Conservation (phyloP, 2,113 vertebrate genomes). For the Gadus chalcogrammus region DNA sequence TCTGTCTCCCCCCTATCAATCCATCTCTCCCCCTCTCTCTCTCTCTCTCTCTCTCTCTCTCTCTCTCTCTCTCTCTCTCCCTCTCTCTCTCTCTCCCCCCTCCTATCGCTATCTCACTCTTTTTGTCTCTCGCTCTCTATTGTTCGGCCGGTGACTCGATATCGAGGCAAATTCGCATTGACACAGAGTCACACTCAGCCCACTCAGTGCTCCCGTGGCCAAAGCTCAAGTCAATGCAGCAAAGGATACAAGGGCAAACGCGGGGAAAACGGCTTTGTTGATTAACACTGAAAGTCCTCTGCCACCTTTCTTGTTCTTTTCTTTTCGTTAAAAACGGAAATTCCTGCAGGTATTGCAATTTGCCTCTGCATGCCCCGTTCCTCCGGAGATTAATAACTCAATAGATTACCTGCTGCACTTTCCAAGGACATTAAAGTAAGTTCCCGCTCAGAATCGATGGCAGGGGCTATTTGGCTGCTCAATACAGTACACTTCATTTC, state of each 20-base stretch:
- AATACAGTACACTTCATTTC: constrained; percentile 71
- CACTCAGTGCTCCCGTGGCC: no score
- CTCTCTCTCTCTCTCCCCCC: no score
- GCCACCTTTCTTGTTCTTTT: constrained; percentile 4
- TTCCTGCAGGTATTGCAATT: constrained; percentile 54
- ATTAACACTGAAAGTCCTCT: constrained; percentile 44
- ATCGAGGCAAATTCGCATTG: no score
- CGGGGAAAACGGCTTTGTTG: constrained; percentile 35
- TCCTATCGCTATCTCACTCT: no score
- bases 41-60: no score
- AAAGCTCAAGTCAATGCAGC: no score
- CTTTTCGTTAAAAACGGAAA: constrained; percentile 34
- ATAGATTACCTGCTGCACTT: constrained; percentile 71
- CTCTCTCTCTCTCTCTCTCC: no score
- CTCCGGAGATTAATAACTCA: constrained; percentile 73
- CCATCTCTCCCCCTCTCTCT: no score
- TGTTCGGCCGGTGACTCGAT: constrained; percentile 51
- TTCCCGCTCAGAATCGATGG: constrained; percentile 62
- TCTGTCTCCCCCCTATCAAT: no score
- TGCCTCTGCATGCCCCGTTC: constrained; percentile 48
- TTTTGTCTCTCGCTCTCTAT: no score
- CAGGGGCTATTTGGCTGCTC: constrained; percentile 60
- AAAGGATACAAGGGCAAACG: constrained; percentile 28
- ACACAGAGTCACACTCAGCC: no score
- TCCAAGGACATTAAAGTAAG: constrained; percentile 73